Conservation (phyloP, 23 tunicate genomes). For the Trididemnum miniatum region DNA sequence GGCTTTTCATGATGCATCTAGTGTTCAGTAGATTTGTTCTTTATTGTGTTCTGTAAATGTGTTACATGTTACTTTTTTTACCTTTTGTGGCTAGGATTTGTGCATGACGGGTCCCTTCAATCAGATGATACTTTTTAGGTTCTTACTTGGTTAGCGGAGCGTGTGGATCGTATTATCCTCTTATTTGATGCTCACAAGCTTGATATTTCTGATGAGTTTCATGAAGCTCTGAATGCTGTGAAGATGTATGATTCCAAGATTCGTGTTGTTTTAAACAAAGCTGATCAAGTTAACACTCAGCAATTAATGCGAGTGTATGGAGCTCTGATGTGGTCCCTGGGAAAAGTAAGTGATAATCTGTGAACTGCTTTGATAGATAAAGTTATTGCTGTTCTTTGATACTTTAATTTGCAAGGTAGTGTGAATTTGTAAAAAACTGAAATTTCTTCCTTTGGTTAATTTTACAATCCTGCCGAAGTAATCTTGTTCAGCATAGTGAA, state of each 20-base stretch:
- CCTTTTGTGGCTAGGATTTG: neutral
- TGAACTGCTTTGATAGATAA: neutral
- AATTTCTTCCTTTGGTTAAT: too few relatives aligned
- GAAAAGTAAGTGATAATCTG: conserved; percentile 74
- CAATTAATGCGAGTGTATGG: conserved; percentile 99
- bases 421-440: neutral
- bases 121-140: too few relatives aligned
- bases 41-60: too few relatives aligned
- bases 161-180: conserved; percentile 95
- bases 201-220: conserved; percentile 99
- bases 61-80: too few relatives aligned
- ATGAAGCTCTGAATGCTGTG: conserved; percentile 98
- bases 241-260: conserved; percentile 92
- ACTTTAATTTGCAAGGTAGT: neutral
- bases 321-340: conserved; percentile 99
- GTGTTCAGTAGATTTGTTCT: too few relatives aligned
- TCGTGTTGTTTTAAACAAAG: conserved; percentile 95
- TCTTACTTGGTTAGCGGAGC: conserved; percentile 96
- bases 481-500: too few relatives aligned
- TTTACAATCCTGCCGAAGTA: too few relatives aligned
- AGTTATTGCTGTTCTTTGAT: neutral
- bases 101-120: too few relatives aligned
- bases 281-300: conserved; percentile 98
- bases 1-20: too few relatives aligned
- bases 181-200: conserved; percentile 99